These are phyloP conservation scores for Eclectus roratus DNA, from an alignment of 2,113 vertebrate species.

Conservation along the genomic window DNA sequence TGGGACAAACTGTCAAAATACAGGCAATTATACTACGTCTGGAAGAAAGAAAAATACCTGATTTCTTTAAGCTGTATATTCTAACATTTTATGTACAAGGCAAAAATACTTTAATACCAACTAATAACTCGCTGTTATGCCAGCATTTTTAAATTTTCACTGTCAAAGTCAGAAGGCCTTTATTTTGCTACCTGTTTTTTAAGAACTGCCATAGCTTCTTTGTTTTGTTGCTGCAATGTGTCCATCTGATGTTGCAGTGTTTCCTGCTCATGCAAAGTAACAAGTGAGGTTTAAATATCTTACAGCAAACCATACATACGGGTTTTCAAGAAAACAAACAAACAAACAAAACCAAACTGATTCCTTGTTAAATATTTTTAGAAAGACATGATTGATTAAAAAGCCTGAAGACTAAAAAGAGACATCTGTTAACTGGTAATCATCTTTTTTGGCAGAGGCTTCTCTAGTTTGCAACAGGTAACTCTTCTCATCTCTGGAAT, in stretches of 20 bases:
- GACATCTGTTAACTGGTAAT: neutral
- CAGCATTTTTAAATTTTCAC: neutral
- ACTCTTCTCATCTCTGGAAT: neutral
- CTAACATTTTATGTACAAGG: neutral
- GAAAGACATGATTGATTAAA: neutral
- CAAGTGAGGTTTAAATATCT: neutral
- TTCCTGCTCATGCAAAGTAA: constrained; percentile 70
- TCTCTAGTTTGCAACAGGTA: neutral
- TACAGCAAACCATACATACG: neutral
- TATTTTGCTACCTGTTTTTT: constrained; percentile 86
- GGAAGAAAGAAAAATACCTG: neutral
- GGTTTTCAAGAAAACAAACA: neutral
- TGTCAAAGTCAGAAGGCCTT: neutral
- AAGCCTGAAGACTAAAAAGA: neutral
- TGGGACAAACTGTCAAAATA: neutral
- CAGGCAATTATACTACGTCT: neutral
- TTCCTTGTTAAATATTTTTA: neutral
- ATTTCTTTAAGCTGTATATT: neutral
- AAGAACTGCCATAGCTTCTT: constrained; percentile 76
- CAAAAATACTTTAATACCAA: neutral
- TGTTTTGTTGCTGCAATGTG: constrained; percentile 76
- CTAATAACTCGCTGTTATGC: neutral
- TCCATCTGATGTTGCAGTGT: constrained; percentile 78
- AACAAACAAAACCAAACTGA: neutral
- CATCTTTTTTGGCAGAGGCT: neutral